Base-by-base conservation (phyloP, 2,888 invertebrate species). In the Brenthis daphne region DNA sequence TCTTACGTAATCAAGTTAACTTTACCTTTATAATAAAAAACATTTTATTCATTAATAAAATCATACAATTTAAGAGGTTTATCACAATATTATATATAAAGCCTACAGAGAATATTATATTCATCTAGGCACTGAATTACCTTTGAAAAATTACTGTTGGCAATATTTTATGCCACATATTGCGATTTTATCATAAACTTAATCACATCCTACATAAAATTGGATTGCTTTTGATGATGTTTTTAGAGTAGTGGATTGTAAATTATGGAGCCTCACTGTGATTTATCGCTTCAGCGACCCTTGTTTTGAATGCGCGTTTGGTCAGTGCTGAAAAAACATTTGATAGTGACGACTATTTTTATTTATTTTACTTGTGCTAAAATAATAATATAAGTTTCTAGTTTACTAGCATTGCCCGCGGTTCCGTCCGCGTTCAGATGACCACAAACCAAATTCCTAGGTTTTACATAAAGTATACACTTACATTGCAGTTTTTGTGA, bases 261-360 rank as follows among this genome's bases (percentile, higher is more conserved):
- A 63, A 67, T 67, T 61, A 67, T 67, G 61, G 54, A 16, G 56
- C 43, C 57, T 63, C 61, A 43, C 61, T 50, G 43, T 56, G 67
- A 67, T 61, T 67, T 67, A 67, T 54, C 65, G 54, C 33, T 55
- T 53, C 64, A n/a, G 20, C n/a, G 64, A 14, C 48, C 61, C 69
- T 56, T 65, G 65, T 69, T 69, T 61, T 65, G 55, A 61, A 69
- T 61, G 50, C 56, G 47, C 58, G 50, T 69, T 65, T 56, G 65
- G 55, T 69, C 55, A 55, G 51, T 48, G 11, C 69, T 69, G 69
- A 43, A 69, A 65, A 58, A 69, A 69, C 65, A 69, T 65, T 53
- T 37, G 65, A 61, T 53, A 65, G 55, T 56, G 56, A 14, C 50
- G 24, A 65, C 57, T 57, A 65, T 20, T 60, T 69, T 65, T 65